Percentiles rank a stretch among this genome's conserved stretches.
Conservation (phyloP, 2,113 vertebrate genomes). For the Rhabdornis inornatus region DNA sequence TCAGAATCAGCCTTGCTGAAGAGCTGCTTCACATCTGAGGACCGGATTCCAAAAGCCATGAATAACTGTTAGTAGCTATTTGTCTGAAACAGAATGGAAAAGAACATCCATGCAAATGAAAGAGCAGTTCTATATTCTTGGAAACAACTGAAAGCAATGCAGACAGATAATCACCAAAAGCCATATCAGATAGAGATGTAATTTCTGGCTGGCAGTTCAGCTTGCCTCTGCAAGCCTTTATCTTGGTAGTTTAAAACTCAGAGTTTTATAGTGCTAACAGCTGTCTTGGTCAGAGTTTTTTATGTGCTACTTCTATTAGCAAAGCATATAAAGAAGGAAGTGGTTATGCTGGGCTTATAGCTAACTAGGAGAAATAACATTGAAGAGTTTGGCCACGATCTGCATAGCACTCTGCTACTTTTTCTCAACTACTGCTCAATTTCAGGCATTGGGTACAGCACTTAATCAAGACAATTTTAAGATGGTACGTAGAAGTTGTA, state of each 20-base stretch:
- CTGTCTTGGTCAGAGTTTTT: background rate
- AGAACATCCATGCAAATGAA: background rate
- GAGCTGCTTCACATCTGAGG: background rate
- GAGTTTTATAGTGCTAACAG: background rate
- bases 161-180: background rate
- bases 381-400: background rate
- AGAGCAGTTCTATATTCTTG: background rate
- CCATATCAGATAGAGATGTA: background rate
- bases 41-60: background rate
- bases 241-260: background rate
- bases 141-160: background rate
- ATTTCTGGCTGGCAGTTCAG: background rate
- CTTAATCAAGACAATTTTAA: constrained; percentile 49
- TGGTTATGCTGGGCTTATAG: background rate
- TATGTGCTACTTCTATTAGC: background rate
- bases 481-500: background rate
- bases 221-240: background rate
- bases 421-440: background rate
- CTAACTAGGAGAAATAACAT: background rate
- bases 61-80: background rate
- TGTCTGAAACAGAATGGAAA: background rate
- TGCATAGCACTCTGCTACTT: background rate
- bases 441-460: background rate
- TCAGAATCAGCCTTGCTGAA: background rate
- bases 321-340: background rate